A percentile compares a stretch with the other conserved stretches of the same genome.
Conservation (phyloP, 2,888 invertebrate species). For the Drosophila nigricruria region DNA sequence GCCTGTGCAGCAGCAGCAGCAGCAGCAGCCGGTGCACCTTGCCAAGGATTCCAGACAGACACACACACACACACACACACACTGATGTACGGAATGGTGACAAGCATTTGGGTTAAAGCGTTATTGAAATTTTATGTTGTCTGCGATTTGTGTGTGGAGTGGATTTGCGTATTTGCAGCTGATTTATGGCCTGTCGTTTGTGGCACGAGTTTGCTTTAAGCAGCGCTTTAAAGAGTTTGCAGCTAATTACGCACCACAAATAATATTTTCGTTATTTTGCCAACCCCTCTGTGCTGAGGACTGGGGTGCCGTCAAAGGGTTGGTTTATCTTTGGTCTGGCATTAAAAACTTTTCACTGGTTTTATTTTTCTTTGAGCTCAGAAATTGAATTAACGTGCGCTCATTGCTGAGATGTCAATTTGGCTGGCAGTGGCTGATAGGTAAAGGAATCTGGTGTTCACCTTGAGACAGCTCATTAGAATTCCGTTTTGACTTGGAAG, state of each 20-base stretch:
- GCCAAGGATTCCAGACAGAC: constrained; percentile 28
- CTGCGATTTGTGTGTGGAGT: constrained; percentile 63
- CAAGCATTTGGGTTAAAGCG: constrained; percentile 40
- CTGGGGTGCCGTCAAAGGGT: constrained; percentile 65
- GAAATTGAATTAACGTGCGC: constrained; percentile 80
- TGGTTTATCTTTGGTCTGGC: constrained; percentile 63
- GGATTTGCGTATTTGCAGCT: constrained; percentile 65
- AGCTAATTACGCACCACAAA: constrained; percentile 83
- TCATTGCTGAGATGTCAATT: constrained; percentile 68
- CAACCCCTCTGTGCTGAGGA: constrained; percentile 5
- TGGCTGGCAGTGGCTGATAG: constrained; percentile 11
- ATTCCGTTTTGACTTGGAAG: constrained; percentile 68
- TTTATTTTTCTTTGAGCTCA: constrained; percentile 79
- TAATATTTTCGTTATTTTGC: constrained; percentile 65
- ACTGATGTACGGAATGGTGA: neutral
- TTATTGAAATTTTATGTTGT: constrained; percentile 80
- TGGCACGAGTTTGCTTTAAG: constrained; percentile 22
- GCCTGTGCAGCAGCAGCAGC: constrained; percentile 39
- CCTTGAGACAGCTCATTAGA: constrained; percentile 78
- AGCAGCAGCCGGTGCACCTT: constrained; percentile 61
- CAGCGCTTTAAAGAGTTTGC: constrained; percentile 26
- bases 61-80: neutral
- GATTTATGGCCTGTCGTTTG: constrained; percentile 65
- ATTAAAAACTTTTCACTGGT: constrained; percentile 74
- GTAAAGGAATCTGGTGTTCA: constrained; percentile 32